phyloP scores from a whole-genome alignment of 2,797 vertebrate genomes.

The Pogonophryne albipinna region DNA sequence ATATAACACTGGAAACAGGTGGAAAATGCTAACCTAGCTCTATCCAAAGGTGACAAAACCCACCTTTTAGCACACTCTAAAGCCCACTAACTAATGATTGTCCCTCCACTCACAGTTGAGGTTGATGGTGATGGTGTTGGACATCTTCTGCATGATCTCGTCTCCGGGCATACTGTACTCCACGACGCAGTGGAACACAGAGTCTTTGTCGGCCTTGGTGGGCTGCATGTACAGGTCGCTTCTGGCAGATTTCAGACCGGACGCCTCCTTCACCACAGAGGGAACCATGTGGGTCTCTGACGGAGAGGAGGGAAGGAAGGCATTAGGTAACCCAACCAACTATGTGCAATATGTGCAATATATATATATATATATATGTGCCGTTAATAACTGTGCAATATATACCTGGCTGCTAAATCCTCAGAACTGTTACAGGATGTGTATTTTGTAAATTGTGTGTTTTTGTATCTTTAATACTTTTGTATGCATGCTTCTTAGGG shows the following conservation, averaged over 20 bases:
- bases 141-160: conserved; percentile 70
- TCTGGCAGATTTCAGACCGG: conserved; percentile 85
- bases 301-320: not conserved
- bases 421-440: no score
- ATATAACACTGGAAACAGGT: not conserved
- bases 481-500: no score
- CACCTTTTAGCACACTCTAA: not conserved
- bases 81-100: not conserved
- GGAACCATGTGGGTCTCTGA: conserved; percentile 85
- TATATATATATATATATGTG: no score
- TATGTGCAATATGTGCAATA: no score
- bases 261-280: conserved; percentile 87
- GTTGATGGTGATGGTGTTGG: conserved; percentile 82
- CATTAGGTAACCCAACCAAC: no score
- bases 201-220: conserved; percentile 84
- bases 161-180: conserved; percentile 82
- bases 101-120: conserved; percentile 89
- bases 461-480: no score
- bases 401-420: no score
- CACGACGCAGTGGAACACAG: conserved; percentile 85
- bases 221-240: conserved; percentile 86
- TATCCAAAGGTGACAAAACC: not conserved
- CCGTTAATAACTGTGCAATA: no score
- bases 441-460: no score
- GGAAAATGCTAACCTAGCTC: not conserved